Evolutionary conservation across 1,140 invertebrate genomes (phyloP).

Genomic region (Phocides pigmalion): DNA sequence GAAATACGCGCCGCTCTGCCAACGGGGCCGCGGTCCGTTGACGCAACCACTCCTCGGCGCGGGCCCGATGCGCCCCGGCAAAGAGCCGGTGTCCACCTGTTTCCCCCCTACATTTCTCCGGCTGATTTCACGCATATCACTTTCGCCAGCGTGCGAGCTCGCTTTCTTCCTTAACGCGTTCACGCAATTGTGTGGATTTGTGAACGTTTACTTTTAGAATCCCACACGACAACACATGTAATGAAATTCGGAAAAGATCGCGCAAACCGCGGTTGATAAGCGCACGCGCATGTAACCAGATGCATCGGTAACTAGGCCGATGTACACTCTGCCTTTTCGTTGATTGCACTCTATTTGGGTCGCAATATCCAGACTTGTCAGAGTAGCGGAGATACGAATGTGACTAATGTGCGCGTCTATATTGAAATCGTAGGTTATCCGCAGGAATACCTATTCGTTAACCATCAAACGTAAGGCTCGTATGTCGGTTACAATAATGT

Average conservation of each 20-base stretch:
- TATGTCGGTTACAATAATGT: slow-evolving; percentile 73
- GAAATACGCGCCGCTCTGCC: slow-evolving; percentile 70
- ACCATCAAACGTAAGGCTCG: slow-evolving; percentile 52
- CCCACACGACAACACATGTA: slow-evolving; percentile 23
- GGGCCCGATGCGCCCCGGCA: slow-evolving; percentile 37
- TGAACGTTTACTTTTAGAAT: slow-evolving; percentile 35
- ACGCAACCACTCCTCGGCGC: slow-evolving; percentile 52
- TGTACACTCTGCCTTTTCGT: slow-evolving; percentile 67
- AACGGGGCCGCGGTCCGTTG: slow-evolving; percentile 55
- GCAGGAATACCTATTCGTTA: slow-evolving; percentile 32
- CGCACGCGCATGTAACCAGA: slow-evolving; percentile 54
- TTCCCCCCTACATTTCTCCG: slow-evolving; percentile 55
- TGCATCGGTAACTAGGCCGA: slow-evolving; percentile 68
- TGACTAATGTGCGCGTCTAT: slow-evolving; percentile 20
- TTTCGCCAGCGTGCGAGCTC: slow-evolving; percentile 66
- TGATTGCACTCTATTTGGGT: slow-evolving; percentile 50
- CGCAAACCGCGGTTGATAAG: slow-evolving; percentile 50
- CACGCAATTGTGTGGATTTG: slow-evolving; percentile 44
- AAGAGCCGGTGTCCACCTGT: slow-evolving; percentile 47
- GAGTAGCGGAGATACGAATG: slow-evolving; percentile 6
- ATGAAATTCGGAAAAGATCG: slow-evolving; percentile 37
- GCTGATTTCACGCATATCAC: slow-evolving; percentile 70
- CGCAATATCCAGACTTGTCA: slow-evolving; percentile 30
- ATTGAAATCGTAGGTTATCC: slow-evolving; percentile 25
- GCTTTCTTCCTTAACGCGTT: slow-evolving; percentile 66